Conservation (phyloP, 2,113 vertebrate species). For the Tupaia tana region DNA sequence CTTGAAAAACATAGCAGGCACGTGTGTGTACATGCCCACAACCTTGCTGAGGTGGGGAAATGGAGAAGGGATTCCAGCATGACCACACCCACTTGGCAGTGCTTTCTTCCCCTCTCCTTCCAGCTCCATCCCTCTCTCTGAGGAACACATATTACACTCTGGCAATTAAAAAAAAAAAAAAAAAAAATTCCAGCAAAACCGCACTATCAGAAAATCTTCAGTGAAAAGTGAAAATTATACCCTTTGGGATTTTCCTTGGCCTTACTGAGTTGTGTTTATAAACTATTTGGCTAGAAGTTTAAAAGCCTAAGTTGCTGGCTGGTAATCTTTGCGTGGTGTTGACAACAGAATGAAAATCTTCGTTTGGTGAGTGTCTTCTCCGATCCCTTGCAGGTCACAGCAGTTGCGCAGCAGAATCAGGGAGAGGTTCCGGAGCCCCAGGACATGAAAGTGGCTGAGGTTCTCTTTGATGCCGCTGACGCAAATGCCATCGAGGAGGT, state of each 20-base stretch:
- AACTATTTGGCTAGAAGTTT: too few relatives aligned
- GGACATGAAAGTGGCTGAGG: constrained; percentile 97
- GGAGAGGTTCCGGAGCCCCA: constrained; percentile 95
- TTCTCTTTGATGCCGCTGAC: constrained; percentile 97
- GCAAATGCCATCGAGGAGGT: constrained; percentile 99
- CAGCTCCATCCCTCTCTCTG: too few relatives aligned
- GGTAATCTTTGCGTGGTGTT: fast-evolving
- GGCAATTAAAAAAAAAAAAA: too few relatives aligned
- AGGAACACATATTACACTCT: too few relatives aligned
- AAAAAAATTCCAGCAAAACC: too few relatives aligned
- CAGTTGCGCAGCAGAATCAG: constrained; percentile 95
- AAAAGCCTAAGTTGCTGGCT: fast-evolving
- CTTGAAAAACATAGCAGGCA: too few relatives aligned
- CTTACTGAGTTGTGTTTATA: neutral
- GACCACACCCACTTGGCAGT: too few relatives aligned
- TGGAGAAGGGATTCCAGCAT: too few relatives aligned
- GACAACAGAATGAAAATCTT: fast-evolving
- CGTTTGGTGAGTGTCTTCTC: neutral
- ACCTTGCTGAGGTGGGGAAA: too few relatives aligned
- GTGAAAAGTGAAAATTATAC: neutral
- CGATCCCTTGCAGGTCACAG: constrained; percentile 90
- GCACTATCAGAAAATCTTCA: neutral
- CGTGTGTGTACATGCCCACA: too few relatives aligned
- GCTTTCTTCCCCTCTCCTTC: too few relatives aligned
- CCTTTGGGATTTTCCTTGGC: fast-evolving